Evolutionary conservation across 2,888 invertebrate species (phyloP).

Genomic region (Pocota personata): DNA sequence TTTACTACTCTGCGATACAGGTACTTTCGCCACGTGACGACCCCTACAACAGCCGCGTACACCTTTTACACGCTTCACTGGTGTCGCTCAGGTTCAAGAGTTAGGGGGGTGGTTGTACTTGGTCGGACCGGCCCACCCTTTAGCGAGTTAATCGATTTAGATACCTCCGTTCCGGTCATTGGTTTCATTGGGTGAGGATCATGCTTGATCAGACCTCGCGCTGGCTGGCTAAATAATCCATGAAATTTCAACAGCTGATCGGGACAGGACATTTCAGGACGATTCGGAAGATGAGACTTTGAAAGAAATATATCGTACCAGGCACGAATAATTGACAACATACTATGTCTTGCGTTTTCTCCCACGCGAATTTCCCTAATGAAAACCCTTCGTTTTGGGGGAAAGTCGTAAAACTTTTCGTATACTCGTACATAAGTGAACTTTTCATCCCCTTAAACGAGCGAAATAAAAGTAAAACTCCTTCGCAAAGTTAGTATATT

Average conservation of each 20-base stretch:
- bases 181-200: slow-evolving; percentile 68
- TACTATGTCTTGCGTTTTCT: slow-evolving; percentile 14
- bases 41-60: slow-evolving; percentile 75
- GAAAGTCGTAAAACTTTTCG: slow-evolving; percentile 13
- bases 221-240: slow-evolving; percentile 17
- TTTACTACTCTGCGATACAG: slow-evolving; percentile 54
- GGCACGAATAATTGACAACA: slow-evolving; percentile 41
- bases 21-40: slow-evolving; percentile 77
- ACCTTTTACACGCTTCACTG: slow-evolving; percentile 78
- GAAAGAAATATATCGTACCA: background rate
- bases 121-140: slow-evolving; percentile 40
- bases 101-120: slow-evolving; percentile 10
- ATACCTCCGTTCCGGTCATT: slow-evolving; percentile 64
- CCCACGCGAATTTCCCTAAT: slow-evolving; percentile 37
- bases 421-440: too few relatives aligned
- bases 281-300: slow-evolving; percentile 8
- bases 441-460: slow-evolving; percentile 7
- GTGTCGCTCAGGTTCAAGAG: slow-evolving; percentile 15
- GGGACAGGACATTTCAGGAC: slow-evolving; percentile 5
- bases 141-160: slow-evolving; percentile 66
- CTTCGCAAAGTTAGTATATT: slow-evolving; percentile 30
- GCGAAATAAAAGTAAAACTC: slow-evolving; percentile 30
- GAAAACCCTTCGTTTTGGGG: slow-evolving; percentile 6
- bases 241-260: slow-evolving; percentile 65
- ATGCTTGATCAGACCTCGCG: slow-evolving; percentile 59